Base-by-base conservation (phyloP, 2,113 vertebrate genomes). In the Dendropsophus ebraccatus region DNA sequence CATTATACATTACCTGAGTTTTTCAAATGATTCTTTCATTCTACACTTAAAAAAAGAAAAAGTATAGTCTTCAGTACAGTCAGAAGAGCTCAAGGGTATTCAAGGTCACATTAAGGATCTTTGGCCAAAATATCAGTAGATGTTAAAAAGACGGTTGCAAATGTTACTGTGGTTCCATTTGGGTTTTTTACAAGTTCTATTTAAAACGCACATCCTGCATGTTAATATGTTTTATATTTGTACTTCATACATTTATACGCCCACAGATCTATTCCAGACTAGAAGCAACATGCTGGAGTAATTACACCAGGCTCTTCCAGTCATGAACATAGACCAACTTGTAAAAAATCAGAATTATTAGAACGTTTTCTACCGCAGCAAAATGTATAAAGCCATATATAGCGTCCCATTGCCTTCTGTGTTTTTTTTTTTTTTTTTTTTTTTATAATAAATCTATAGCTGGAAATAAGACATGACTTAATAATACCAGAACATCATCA, bases 201-300 rank as follows among this genome's bases (percentile, higher is more conserved):
- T 79, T 79, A 58, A 78, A 78, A 37, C 76, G 16, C 50, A 19
- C 75, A 79, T 58, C 50, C 30, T 56, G 32, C 76, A 14, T 77
- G 30, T 37, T 54, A 79, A 41, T 78, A 32, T 58, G 52, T 79
- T 41, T 79, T 79, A 79, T n/a, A 79, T 79, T 79, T 79, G 30
- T 79, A 12, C 30, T 23, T 58, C 17, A 79, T 79, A 56, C 56
- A 79, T 79, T 58, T 28, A 79, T 79, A 21, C 76, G 32, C 76
- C 76, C 76, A 79, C 76, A 79, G 17, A 37, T 58, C 4, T 23
- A 37, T 14, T 56, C 32, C 52, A 79, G 50, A 54, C 76, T 58
- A 32, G 76, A 79, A 56, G 76, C 32, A 23, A 58, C 52, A 58
- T 79, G 76, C 52, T 58, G 30, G 28, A 23, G 7, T 79, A 79